A percentile compares a stretch with the other conserved stretches of the same genome.
Conservation (phyloP, 2,888 invertebrate species). For the Trissolcus japonicus region DNA sequence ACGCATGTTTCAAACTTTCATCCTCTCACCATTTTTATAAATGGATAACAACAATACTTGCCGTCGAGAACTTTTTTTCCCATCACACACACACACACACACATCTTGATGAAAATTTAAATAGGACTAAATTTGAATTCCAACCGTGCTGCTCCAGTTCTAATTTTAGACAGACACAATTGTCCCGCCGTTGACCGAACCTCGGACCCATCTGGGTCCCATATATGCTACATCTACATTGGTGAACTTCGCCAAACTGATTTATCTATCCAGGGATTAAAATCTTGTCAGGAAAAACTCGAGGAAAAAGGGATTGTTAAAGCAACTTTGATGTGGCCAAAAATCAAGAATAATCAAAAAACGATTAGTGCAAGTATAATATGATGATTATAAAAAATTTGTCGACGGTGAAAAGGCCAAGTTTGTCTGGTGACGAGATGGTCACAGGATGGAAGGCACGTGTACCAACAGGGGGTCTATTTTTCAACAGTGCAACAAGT, state of each 20-base stretch:
- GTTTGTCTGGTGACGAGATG: constrained; percentile 14
- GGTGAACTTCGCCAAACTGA: background rate
- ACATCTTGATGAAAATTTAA: background rate
- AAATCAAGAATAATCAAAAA: too few species aligned
- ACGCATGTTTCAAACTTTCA: too few species aligned
- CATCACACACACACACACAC: too few species aligned
- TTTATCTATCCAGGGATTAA: background rate
- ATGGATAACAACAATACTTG: background rate
- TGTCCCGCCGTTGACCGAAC: background rate
- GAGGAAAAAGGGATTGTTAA: too few species aligned
- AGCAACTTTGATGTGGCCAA: too few species aligned
- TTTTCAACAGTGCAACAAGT: constrained; percentile 72
- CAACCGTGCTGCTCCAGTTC: constrained; percentile 1
- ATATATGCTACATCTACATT: background rate
- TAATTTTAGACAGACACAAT: constrained; percentile 1
- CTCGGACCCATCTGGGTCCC: constrained; percentile 1
- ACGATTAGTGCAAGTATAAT: background rate
- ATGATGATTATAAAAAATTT: background rate
- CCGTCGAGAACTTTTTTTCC: too few species aligned
- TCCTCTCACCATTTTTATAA: too few species aligned
- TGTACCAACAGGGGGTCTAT: constrained; percentile 70
- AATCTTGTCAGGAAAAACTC: too few species aligned
- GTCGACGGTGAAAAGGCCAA: background rate
- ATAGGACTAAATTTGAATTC: background rate
- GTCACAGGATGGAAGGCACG: constrained; percentile 67